A percentile compares a stretch with the other conserved stretches of the same genome.
These are phyloP conservation scores for Megalonaias nervosa DNA, from an alignment of 1,140 invertebrate species.

Conservation along the genomic window DNA sequence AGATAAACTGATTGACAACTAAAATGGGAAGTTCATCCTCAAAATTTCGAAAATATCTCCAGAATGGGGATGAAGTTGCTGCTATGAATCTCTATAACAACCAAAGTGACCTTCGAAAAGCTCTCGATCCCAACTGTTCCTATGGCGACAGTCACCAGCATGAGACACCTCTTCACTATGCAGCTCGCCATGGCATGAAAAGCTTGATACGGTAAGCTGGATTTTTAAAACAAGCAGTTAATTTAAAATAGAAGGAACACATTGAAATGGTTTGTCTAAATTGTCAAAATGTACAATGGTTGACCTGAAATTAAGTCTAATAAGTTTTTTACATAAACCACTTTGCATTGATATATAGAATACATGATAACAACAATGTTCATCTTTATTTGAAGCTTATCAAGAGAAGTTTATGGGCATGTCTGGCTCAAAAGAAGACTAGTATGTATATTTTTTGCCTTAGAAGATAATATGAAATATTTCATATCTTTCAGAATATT, in stretches of 20 bases:
- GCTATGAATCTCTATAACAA: slow-evolving; percentile 79
- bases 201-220: slow-evolving; percentile 75
- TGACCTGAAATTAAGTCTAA: too few relatives aligned
- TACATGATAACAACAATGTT: not conserved
- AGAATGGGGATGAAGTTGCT: slow-evolving; percentile 81
- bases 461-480: not conserved
- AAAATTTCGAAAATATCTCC: slow-evolving; percentile 82
- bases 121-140: slow-evolving; percentile 80
- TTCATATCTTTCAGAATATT: slow-evolving; percentile 75
- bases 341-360: too few relatives aligned
- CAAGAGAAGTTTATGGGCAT: not conserved
- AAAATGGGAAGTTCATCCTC: slow-evolving; percentile 81
- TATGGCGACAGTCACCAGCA: slow-evolving; percentile 80
- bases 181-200: slow-evolving; percentile 80
- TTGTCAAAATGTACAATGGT: too few relatives aligned
- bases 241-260: too few relatives aligned
- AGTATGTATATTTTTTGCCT: not conserved
- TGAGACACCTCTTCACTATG: slow-evolving; percentile 81
- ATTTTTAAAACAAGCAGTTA: not conserved
- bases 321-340: not conserved
- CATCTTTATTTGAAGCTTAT: too few relatives aligned
- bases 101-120: slow-evolving; percentile 78
- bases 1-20: too few relatives aligned
- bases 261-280: too few relatives aligned
- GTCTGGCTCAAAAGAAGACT: not conserved